A percentile compares a stretch with the other conserved stretches of the same genome.
phyloP scores from a whole-genome alignment of 2,113 vertebrate genomes.

The Tinamus guttatus region DNA sequence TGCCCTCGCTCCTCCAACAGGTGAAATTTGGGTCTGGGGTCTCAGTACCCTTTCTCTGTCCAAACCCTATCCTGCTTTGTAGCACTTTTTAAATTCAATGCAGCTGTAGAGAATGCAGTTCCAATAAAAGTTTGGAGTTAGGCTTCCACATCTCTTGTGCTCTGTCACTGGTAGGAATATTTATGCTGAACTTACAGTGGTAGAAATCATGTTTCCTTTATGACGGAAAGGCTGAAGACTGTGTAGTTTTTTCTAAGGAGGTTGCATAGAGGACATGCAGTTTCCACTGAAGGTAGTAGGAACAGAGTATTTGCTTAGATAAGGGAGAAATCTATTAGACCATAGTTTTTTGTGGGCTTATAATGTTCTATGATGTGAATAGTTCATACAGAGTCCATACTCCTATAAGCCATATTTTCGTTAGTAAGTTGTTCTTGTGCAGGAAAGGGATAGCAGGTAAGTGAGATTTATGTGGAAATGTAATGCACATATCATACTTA shows the following conservation, averaged over 20 bases:
- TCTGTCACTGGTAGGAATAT: fast-evolving
- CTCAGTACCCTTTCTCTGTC: not conserved
- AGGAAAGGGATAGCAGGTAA: not conserved
- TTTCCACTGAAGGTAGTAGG: not conserved
- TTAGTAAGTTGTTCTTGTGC: fast-evolving
- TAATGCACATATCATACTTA: no score
- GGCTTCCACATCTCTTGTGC: not conserved
- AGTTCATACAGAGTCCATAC: not conserved
- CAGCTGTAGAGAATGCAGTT: not conserved
- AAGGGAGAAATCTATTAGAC: not conserved
- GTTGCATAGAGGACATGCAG: not conserved
- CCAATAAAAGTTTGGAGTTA: not conserved
- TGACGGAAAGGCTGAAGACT: not conserved
- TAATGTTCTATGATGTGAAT: not conserved
- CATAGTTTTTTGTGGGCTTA: not conserved
- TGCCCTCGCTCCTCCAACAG: not conserved
- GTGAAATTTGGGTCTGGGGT: not conserved
- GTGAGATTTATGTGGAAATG: not conserved
- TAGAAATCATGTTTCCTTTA: not conserved
- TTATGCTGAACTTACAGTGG: not conserved
- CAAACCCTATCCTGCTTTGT: not conserved
- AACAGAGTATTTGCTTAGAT: not conserved
- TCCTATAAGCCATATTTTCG: not conserved
- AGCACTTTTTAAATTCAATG: not conserved
- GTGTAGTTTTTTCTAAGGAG: not conserved